A percentile compares a stretch with the other conserved stretches of the same genome.
These are phyloP conservation scores for Spodoptera frugiperda DNA, from an alignment of 1,140 invertebrate genomes.

Conservation along the genomic window DNA sequence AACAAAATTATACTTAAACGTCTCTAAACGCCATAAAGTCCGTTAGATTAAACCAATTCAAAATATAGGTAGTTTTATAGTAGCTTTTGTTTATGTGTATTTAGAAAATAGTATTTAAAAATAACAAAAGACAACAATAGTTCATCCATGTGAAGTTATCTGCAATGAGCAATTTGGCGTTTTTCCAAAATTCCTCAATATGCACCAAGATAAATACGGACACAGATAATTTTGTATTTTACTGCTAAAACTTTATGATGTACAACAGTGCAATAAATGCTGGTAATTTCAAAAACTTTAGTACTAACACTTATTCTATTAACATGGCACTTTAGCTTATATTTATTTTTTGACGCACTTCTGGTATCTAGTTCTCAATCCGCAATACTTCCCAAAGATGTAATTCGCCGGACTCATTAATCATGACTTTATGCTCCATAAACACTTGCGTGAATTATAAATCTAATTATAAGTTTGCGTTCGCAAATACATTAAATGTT, in stretches of 20 bases:
- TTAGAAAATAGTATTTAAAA: no score
- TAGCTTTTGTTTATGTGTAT: no score
- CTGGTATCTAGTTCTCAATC: no score
- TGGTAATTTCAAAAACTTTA: neutral
- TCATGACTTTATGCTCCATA: constrained; percentile 40
- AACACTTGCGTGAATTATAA: constrained; percentile 16
- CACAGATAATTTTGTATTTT: constrained; percentile 7
- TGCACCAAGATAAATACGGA: constrained; percentile 13
- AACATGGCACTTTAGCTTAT: no score
- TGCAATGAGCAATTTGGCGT: neutral
- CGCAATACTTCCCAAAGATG: neutral
- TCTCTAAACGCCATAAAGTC: no score
- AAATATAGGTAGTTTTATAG: no score
- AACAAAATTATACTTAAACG: no score
- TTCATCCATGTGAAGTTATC: neutral
- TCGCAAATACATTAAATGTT: constrained; percentile 26
- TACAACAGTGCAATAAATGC: neutral
- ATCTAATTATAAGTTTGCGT: constrained; percentile 37
- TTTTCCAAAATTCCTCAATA: constrained; percentile 1
- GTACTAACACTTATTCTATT: no score
- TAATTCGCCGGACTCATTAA: constrained; percentile 19
- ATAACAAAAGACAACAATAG: neutral
- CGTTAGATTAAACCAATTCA: no score
- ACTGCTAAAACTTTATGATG: constrained; percentile 9
- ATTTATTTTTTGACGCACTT: no score